Base-by-base conservation (phyloP, 2,888 invertebrate genomes). In the Gibbula magus region DNA sequence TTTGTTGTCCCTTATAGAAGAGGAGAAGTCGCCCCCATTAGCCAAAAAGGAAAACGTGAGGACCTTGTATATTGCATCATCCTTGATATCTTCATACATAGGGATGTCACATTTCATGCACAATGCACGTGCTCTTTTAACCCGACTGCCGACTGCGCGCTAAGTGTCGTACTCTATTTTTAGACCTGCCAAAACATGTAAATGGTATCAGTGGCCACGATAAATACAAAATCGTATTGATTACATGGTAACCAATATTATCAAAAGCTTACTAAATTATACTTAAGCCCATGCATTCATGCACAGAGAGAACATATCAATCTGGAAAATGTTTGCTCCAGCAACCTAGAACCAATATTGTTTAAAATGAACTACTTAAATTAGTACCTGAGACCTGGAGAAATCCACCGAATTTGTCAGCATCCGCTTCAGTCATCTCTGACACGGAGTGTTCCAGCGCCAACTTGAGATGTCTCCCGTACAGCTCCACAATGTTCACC, bases 311-410 rank as follows among this genome's bases (percentile, higher is more conserved):
- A n/a, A n/a, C n/a, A n/a, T n/a, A n/a, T n/a, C n/a, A n/a, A n/a
- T n/a, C n/a, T n/a, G n/a, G n/a, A n/a, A n/a, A n/a, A n/a, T n/a
- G n/a, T n/a, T n/a, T n/a, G n/a, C n/a, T n/a, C n/a, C n/a, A n/a
- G n/a, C n/a, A n/a, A n/a, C n/a, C n/a, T n/a, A n/a, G n/a, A n/a
- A n/a, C n/a, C n/a, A 45, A 13, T 3, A 0, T 51, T 5, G 4
- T 18, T 66, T 75, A 0, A 1, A 32, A 18, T 39, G 4, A 25
- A 20, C 13, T 4, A 67, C 16, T 77, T 20, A n/a, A 25, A 0
- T 70, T 18, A 75, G 75, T 90, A 94, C 97, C 97, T 20, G 98
- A 97, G 79, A 96, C 93, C 93, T 98, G 98, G 5, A 98, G 93
- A 89, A 97, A 98, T 84, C 95, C 95, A 0, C 97, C 97, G 20